These are phyloP conservation scores for Netelia fuscicornis DNA, from an alignment of 2,888 invertebrate species.

Conservation along the genomic window DNA sequence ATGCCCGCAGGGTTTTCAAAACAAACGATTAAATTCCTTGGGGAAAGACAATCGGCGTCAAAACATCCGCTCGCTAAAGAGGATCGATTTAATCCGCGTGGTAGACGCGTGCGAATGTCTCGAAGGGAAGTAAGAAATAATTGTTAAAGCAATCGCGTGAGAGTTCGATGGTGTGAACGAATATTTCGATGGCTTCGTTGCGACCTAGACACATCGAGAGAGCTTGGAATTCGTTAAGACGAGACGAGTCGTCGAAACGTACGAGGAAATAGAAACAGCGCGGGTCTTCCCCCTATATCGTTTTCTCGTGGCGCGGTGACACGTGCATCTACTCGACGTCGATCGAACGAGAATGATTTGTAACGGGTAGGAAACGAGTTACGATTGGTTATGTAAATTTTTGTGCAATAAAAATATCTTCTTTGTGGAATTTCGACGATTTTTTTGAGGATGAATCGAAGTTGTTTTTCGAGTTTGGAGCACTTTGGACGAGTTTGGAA, in stretches of 20 bases:
- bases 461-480: neutral
- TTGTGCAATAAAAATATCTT: too few relatives aligned
- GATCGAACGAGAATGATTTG: neutral
- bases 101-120: neutral
- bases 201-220: constrained; percentile 45
- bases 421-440: too few relatives aligned
- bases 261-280: constrained; percentile 24
- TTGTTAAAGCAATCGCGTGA: constrained; percentile 13
- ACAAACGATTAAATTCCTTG: neutral
- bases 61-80: neutral
- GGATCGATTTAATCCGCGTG: constrained; percentile 26
- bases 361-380: neutral
- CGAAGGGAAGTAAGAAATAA: neutral
- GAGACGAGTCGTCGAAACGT: neutral
- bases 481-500: neutral
- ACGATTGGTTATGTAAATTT: neutral
- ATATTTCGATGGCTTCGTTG: constrained; percentile 54
- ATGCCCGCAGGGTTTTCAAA: too few relatives aligned
- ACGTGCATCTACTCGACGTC: neutral
- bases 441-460: too few relatives aligned
- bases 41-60: neutral
- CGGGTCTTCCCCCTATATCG: constrained; percentile 42
- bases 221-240: constrained; percentile 18
- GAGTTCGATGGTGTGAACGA: neutral
- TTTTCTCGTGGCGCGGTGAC: constrained; percentile 15